These are phyloP conservation scores for Drosophila parabipectinata DNA, from an alignment of 1,140 invertebrate genomes.

Conservation along the genomic window DNA sequence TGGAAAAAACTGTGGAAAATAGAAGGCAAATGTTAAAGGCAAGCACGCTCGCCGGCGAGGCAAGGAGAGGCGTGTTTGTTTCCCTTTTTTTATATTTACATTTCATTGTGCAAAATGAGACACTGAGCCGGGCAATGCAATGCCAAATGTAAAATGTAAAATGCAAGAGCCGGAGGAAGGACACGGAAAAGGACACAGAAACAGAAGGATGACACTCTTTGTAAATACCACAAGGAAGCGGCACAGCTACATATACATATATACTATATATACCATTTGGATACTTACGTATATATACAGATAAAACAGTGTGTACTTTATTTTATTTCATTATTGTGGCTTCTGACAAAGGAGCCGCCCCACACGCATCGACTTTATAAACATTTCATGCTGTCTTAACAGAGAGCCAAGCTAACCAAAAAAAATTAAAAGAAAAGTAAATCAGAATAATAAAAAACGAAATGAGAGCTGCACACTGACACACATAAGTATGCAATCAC, in stretches of 20 bases:
- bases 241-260: conserved; percentile 8
- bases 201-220: conserved; percentile 50
- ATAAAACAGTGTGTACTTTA: conserved; percentile 42
- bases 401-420: conserved; percentile 29
- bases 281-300: conserved; percentile 26
- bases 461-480: not conserved
- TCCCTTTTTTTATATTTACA: conserved; percentile 70
- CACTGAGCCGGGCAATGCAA: conserved; percentile 56
- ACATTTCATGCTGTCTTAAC: conserved; percentile 51
- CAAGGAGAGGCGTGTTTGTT: conserved; percentile 40
- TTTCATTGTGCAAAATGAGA: conserved; percentile 68
- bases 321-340: conserved; percentile 62
- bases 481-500: not conserved
- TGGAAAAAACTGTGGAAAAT: conserved; percentile 11
- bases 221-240: conserved; percentile 68
- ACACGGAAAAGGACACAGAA: conserved; percentile 11
- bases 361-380: conserved; percentile 50
- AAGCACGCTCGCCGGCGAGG: conserved; percentile 38
- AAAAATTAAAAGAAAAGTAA: not conserved
- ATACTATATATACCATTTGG: conserved; percentile 12
- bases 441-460: conserved; percentile 3
- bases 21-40: conserved; percentile 33
- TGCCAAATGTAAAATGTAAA: conserved; percentile 54
- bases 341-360: conserved; percentile 32
- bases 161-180: conserved; percentile 10